Base-by-base conservation (phyloP, 2,113 vertebrate genomes). In the Elgaria multicarinata region DNA sequence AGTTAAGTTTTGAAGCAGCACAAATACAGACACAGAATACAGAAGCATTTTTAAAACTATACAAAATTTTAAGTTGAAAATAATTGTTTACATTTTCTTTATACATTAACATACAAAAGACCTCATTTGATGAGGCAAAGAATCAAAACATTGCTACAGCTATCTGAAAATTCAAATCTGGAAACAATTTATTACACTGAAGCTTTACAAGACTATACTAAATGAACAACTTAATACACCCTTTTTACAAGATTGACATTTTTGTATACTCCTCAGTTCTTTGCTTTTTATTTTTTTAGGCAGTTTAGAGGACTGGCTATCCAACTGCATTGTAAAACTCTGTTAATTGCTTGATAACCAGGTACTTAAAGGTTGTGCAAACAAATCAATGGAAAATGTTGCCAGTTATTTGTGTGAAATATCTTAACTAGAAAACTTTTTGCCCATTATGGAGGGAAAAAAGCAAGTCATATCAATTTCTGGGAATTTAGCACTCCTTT, bases 71-170 rank as follows among this genome's bases (percentile, higher is more conserved):
- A 92, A 97, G 96, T 97, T 97, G 93, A 96, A 97, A 97, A 98
- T 97, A 97, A 97, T 97, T 94, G 93, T 97, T 96, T 97, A 95
- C 93, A 95, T 96, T 97, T 96, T 96, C 96, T 96, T 97, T 96
- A 93, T 97, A 97, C 97, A 97, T 95, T 95, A 97, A 97, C 96
- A 97, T 98, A 97, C 94, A 98, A 97, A 98, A 98, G 94, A 90
- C 94, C 96, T 97, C 96, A 97, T 97, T 96, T 97, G 94, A 97
- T 97, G 97, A 97, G 97, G 96, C 89, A 97, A 97, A 95, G 94
- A 97, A 97, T 97, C 95, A 95, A 96, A 96, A 88, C 96, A 96
- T 90, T 91, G 97, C 96, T 97, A 97, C 93, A 96, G 78, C 96
- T 97, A 94, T 96, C 92, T 95, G 96, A 96, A 97, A 97, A 92